These are phyloP conservation scores for Lepidostoma basale DNA, from an alignment of 1,140 invertebrate genomes.

Conservation along the genomic window DNA sequence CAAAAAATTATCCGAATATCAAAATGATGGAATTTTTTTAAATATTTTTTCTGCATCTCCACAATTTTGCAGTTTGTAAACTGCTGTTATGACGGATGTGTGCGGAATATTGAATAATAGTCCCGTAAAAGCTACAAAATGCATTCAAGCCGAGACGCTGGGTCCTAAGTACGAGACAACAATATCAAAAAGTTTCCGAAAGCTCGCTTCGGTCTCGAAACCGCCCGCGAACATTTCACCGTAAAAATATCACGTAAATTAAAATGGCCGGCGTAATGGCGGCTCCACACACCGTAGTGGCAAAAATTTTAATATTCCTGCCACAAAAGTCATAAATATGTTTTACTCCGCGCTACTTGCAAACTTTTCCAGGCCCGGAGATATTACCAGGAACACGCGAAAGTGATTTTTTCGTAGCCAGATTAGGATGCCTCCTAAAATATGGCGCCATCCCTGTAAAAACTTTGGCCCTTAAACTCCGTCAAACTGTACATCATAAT, in stretches of 20 bases:
- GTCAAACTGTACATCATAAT: no score
- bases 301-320: conserved; percentile 43
- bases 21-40: no score
- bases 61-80: no score
- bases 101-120: no score
- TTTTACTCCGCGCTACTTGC: conserved; percentile 36
- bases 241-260: conserved; percentile 32
- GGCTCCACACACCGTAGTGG: conserved; percentile 26
- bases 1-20: no score
- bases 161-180: neutral
- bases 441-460: no score
- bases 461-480: no score
- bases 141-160: neutral
- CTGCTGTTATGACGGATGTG: no score
- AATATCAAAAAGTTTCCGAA: conserved; percentile 10
- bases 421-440: no score
- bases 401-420: conserved; percentile 20
- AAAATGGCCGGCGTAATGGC: conserved; percentile 6
- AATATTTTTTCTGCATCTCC: no score
- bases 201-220: neutral
- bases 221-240: neutral
- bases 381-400: neutral
- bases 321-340: conserved; percentile 45
- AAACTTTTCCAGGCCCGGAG: conserved; percentile 22
- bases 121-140: neutral